phyloP scores from a whole-genome alignment of 2,113 vertebrate genomes.

The Excalfactoria chinensis region DNA sequence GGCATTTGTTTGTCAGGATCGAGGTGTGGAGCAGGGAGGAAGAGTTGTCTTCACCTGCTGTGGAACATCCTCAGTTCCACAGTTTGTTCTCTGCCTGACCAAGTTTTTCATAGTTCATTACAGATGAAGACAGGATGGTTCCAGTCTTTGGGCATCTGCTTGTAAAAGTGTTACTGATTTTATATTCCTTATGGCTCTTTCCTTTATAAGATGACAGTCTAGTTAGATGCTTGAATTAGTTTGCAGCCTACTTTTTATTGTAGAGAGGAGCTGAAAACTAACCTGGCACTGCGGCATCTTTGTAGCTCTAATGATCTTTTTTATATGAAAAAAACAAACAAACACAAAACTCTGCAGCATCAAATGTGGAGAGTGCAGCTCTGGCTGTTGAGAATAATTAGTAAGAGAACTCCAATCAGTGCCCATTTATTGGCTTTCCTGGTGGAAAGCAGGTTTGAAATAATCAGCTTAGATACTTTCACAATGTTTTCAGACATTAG shows the following conservation, averaged over 20 bases:
- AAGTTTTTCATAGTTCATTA: neutral
- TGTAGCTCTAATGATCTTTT: neutral
- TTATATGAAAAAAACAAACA: neutral
- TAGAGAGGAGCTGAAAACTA: neutral
- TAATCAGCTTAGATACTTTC: neutral
- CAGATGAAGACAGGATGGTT: neutral
- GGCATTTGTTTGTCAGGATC: constrained; percentile 24
- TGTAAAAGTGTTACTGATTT: neutral
- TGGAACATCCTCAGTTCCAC: neutral
- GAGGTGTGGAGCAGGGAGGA: neutral
- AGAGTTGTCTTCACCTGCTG: neutral
- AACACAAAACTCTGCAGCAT: neutral
- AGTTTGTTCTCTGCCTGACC: neutral
- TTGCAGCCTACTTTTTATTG: neutral
- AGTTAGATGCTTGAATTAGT: neutral
- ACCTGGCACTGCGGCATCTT: neutral
- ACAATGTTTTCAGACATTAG: neutral
- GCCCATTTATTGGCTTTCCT: neutral
- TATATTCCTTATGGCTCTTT: neutral
- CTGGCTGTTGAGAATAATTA: neutral
- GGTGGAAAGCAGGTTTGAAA: neutral
- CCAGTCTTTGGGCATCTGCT: neutral
- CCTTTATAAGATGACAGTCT: neutral
- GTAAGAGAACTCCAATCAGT: neutral
- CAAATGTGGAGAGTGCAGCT: neutral